These are phyloP conservation scores for Cirrhinus molitorella DNA, from an alignment of 2,797 vertebrate species.

Conservation along the genomic window DNA sequence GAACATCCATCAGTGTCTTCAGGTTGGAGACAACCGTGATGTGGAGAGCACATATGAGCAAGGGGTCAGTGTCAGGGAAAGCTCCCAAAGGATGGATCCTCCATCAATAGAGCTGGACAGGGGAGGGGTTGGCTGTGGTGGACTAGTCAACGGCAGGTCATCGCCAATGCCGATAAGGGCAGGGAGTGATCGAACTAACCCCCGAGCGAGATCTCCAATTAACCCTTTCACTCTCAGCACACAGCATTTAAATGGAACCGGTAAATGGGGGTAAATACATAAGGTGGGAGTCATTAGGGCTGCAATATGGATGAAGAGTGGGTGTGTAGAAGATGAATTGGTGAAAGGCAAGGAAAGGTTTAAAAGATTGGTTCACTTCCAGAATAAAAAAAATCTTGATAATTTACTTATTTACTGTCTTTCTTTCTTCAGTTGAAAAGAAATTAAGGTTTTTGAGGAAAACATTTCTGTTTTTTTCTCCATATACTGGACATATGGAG, in stretches of 20 bases:
- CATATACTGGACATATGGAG: too few species aligned
- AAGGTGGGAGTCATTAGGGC: conserved; percentile 45
- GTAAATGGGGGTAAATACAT: conserved; percentile 48
- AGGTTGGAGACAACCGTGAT: conserved; percentile 34
- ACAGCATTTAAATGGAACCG: conserved; percentile 17
- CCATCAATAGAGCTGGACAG: conserved; percentile 40
- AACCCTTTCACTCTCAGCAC: conserved; percentile 73
- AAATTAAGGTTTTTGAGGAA: too few species aligned
- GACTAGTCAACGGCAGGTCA: conserved; percentile 74
- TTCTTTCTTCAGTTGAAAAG: too few species aligned
- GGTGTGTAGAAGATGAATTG: conserved; percentile 1
- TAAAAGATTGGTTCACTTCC: background rate
- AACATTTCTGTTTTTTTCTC: too few species aligned
- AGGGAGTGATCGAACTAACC: conserved; percentile 77
- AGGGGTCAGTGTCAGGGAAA: conserved; percentile 51
- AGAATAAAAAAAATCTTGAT: too few species aligned
- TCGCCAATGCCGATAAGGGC: conserved; percentile 79
- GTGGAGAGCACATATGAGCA: conserved; percentile 34
- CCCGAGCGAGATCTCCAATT: conserved; percentile 79
- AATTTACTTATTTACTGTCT: too few species aligned
- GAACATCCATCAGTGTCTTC: conserved; percentile 48
- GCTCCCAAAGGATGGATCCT: conserved; percentile 33
- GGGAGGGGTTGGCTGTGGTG: conserved; percentile 58
- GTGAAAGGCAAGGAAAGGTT: background rate
- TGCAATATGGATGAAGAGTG: conserved; percentile 24